Conservation (phyloP, 2,113 vertebrate species). For the Urocolius indicus region DNA sequence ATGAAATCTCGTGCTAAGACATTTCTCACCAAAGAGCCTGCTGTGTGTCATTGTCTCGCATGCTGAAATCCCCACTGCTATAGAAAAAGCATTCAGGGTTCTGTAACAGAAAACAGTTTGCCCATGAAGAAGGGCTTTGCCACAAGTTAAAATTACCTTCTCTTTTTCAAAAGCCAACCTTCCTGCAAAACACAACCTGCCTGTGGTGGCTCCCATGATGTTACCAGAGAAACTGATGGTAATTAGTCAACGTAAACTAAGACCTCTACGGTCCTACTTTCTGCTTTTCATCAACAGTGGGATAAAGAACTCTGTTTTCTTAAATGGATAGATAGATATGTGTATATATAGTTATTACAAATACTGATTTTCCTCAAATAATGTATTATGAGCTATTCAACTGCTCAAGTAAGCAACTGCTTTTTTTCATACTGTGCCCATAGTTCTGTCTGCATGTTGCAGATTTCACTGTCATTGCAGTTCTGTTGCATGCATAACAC, state of each 20-base stretch:
- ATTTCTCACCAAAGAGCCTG: neutral
- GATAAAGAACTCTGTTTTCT: neutral
- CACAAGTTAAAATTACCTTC: neutral
- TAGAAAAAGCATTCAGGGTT: neutral
- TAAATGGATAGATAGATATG: neutral
- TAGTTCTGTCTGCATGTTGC: neutral
- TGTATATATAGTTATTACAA: neutral
- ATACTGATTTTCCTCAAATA: conserved; percentile 30
- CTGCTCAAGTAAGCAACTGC: neutral
- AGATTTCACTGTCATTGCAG: conserved; percentile 10
- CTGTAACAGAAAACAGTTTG: neutral
- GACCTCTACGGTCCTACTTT: neutral
- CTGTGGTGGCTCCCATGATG: neutral
- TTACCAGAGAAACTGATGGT: neutral
- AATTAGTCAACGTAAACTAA: neutral
- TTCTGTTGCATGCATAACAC: conserved; percentile 11
- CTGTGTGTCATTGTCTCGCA: fast-evolving
- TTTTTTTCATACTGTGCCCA: neutral
- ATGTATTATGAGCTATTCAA: neutral
- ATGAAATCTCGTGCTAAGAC: fast-evolving
- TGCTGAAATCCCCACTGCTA: neutral
- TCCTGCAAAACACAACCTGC: neutral
- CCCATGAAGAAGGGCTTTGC: neutral
- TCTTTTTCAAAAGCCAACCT: neutral
- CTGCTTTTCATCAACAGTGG: neutral